These are phyloP conservation scores for Drosophila athabasca DNA, from an alignment of 1,140 invertebrate species.

Conservation along the genomic window DNA sequence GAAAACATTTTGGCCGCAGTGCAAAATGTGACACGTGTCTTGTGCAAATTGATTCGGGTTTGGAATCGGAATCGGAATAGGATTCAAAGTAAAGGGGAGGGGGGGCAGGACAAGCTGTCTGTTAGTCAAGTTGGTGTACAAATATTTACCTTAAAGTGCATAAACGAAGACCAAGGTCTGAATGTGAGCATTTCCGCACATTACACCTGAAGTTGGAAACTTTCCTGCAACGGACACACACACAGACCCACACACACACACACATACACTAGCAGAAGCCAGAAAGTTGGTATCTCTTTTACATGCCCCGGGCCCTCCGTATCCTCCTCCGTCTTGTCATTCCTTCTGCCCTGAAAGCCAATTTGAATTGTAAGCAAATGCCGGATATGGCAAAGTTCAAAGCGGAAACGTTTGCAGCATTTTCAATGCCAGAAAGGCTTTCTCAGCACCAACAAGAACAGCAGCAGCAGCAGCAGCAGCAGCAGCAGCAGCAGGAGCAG, in stretches of 20 bases:
- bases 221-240: conserved; percentile 17
- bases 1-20: conserved; percentile 43
- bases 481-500: background rate
- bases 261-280: background rate
- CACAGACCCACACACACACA: background rate
- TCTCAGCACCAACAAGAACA: conserved; percentile 11
- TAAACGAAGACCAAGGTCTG: conserved; percentile 44
- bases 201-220: conserved; percentile 64
- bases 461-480: conserved; percentile 5
- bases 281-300: conserved; percentile 39
- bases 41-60: conserved; percentile 46
- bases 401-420: conserved; percentile 63
- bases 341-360: conserved; percentile 25
- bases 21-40: conserved; percentile 50
- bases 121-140: conserved; percentile 44
- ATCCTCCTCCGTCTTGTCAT: too few species aligned
- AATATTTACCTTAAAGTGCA: conserved; percentile 64
- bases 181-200: conserved; percentile 67
- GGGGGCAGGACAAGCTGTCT: conserved; percentile 20
- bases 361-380: conserved; percentile 66
- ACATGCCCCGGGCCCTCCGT: background rate
- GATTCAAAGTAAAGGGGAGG: too few species aligned
- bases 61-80: background rate
- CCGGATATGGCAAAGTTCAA: conserved; percentile 68
- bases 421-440: conserved; percentile 55